These are phyloP conservation scores for Cheilosia scutellata DNA, from an alignment of 2,888 invertebrate genomes.

Conservation along the genomic window DNA sequence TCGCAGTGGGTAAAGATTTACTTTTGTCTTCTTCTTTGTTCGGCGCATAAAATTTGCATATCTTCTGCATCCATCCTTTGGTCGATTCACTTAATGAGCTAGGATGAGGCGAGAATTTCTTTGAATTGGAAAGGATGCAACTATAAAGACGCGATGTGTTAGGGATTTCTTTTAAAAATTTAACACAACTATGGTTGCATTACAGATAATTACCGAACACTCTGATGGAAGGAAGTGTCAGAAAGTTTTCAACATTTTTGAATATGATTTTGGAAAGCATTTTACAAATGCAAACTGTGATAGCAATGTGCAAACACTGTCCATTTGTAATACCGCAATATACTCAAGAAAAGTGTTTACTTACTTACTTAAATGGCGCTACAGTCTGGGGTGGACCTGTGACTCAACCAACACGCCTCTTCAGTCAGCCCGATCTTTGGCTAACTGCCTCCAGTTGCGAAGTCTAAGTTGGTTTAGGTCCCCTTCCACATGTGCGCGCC, in stretches of 20 bases:
- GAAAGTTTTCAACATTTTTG: not conserved
- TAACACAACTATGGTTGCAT: not conserved
- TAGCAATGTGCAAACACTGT: too few relatives aligned
- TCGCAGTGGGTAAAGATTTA: slow-evolving; percentile 69
- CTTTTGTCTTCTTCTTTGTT: slow-evolving; percentile 64
- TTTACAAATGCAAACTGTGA: too few relatives aligned
- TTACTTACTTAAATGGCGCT: too few relatives aligned
- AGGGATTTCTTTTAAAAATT: not conserved
- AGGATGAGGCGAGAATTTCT: slow-evolving; percentile 21
- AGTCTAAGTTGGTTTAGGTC: too few relatives aligned
- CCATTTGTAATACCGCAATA: too few relatives aligned
- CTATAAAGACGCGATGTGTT: not conserved
- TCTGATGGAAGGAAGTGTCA: not conserved
- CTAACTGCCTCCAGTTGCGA: too few relatives aligned
- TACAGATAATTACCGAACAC: not conserved
- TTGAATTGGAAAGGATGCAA: not conserved
- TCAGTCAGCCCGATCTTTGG: too few relatives aligned
- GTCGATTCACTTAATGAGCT: slow-evolving; percentile 47
- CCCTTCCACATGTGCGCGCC: too few relatives aligned
- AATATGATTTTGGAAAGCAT: too few relatives aligned
- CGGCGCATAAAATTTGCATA: slow-evolving; percentile 65
- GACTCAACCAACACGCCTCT: too few relatives aligned
- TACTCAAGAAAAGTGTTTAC: too few relatives aligned
- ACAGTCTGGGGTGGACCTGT: too few relatives aligned
- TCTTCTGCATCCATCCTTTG: slow-evolving; percentile 41